A percentile compares a stretch with the other conserved stretches of the same genome.
Evolutionary conservation across 2,888 invertebrate species (phyloP).

Genomic region (Anaspis maculata): DNA sequence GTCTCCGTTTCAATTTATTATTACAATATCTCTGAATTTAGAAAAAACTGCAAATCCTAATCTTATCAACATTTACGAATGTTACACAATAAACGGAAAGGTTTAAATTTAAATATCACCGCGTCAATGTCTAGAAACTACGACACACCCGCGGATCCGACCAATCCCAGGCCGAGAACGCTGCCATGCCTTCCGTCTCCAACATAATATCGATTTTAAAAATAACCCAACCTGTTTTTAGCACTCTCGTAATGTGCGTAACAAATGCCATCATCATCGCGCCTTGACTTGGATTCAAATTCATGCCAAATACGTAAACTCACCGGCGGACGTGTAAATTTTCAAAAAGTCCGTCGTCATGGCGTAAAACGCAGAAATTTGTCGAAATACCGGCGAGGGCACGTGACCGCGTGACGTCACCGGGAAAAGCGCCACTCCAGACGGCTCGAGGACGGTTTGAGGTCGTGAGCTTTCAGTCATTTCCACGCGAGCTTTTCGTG

Average conservation of each 20-base stretch:
- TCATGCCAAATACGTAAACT: no score
- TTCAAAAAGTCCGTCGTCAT: no score
- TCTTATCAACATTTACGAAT: no score
- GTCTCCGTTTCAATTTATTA: no score
- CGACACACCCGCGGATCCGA: constrained; percentile 28
- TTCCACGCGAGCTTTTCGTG: constrained; percentile 6
- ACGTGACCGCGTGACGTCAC: constrained; percentile 18
- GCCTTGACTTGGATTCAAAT: constrained; percentile 25
- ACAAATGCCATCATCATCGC: constrained; percentile 8
- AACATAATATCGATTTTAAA: constrained; percentile 28
- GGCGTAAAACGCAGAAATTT: no score
- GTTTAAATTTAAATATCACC: constrained; percentile 14
- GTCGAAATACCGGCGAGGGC: no score
- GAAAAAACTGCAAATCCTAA: no score
- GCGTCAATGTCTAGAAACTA: constrained; percentile 8
- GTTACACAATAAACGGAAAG: constrained; percentile 5
- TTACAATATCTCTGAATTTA: no score
- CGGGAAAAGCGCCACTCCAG: constrained; percentile 1
- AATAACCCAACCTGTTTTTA: constrained; percentile 23
- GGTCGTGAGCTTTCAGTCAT: constrained; percentile 9
- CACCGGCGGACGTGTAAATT: no score
- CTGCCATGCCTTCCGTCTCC: constrained; percentile 22
- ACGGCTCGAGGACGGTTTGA: constrained; percentile 16
- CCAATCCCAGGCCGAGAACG: constrained; percentile 22
- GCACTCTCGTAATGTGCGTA: constrained; percentile 11